Conservation (phyloP, 2,797 vertebrate genomes). For the Periparus ater region DNA sequence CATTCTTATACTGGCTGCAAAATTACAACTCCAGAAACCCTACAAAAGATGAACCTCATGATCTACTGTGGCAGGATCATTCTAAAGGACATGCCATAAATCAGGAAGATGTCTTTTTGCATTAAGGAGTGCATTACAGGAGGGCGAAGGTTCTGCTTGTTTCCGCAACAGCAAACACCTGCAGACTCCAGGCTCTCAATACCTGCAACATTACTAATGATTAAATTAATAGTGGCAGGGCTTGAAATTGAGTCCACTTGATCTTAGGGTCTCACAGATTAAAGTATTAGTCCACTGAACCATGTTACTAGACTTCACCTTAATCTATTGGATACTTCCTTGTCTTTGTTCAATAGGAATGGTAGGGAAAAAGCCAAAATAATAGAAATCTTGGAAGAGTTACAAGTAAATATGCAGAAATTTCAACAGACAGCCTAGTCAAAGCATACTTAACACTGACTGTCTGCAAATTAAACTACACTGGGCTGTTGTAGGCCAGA, state of each 20-base stretch:
- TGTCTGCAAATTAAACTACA: background rate
- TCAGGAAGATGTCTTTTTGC: background rate
- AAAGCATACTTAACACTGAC: background rate
- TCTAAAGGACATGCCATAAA: background rate
- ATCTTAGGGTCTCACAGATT: conserved; percentile 61
- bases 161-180: conserved; percentile 36
- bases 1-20: background rate
- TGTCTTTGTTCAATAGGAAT: conserved; percentile 30
- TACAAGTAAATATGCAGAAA: conserved; percentile 20
- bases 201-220: conserved; percentile 4
- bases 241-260: conserved; percentile 66
- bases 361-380: background rate
- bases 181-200: conserved; percentile 17
- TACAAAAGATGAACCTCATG: background rate
- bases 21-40: background rate
- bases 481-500: background rate
- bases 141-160: background rate
- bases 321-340: conserved; percentile 55
- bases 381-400: background rate
- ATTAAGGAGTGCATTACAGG: background rate
- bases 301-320: conserved; percentile 46
- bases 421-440: background rate
- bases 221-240: conserved; percentile 55
- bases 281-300: conserved; percentile 62
- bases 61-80: background rate